These are phyloP conservation scores for Eurytoma adleriae DNA, from an alignment of 2,888 invertebrate genomes.

Conservation along the genomic window DNA sequence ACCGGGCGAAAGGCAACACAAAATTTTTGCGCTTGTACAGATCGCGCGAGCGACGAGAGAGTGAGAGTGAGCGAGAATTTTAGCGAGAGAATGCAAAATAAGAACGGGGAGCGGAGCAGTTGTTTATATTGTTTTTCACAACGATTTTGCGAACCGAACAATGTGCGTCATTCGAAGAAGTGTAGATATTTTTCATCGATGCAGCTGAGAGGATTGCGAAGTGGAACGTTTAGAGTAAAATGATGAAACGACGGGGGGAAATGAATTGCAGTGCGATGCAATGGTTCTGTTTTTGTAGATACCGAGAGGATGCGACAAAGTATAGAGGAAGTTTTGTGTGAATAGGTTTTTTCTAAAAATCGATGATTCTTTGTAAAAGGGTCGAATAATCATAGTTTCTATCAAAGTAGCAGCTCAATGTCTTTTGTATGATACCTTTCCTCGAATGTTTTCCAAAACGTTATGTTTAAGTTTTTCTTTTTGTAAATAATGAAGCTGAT, in stretches of 20 bases:
- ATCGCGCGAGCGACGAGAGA: conserved; percentile 48
- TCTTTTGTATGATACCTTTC: conserved; percentile 56
- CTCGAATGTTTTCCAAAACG: conserved; percentile 52
- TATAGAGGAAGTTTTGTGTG: conserved; percentile 75
- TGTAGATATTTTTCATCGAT: conserved; percentile 73
- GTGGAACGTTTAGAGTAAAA: conserved; percentile 45
- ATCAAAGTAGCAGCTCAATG: conserved; percentile 68
- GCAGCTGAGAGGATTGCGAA: conserved; percentile 58
- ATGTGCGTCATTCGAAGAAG: conserved; percentile 60
- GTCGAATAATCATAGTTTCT: conserved; percentile 77
- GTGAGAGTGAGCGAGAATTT: conserved; percentile 53
- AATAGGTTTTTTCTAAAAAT: conserved; percentile 76
- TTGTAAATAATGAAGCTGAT: conserved; percentile 58
- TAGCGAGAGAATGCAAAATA: conserved; percentile 2
- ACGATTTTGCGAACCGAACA: conserved; percentile 54
- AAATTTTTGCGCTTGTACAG: conserved; percentile 61
- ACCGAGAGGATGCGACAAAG: conserved; percentile 63
- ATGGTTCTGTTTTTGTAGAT: conserved; percentile 76
- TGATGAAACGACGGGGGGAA: conserved; percentile 24
- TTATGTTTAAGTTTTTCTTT: conserved; percentile 45
- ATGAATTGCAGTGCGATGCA: conserved; percentile 73
- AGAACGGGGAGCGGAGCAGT: conserved; percentile 32
- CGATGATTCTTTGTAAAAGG: conserved; percentile 77
- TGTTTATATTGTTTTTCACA: conserved; percentile 61
- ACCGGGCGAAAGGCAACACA: conserved; percentile 42